A percentile compares a stretch with the other conserved stretches of the same genome.
Conservation (phyloP, 2,888 invertebrate genomes). For the Napeogenes inachia region DNA sequence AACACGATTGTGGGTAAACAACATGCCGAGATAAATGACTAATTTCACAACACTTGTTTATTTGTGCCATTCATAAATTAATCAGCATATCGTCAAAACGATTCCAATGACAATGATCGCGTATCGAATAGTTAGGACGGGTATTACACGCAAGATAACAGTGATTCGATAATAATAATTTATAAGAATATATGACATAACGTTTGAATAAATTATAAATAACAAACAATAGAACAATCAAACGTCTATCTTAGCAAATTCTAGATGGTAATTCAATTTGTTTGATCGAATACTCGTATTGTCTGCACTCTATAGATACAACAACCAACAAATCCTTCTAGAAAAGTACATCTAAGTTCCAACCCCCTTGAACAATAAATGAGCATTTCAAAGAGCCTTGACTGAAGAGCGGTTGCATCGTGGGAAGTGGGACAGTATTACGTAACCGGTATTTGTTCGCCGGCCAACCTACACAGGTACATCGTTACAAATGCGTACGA, state of each 20-base stretch:
- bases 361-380: constrained; percentile 35
- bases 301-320: no score
- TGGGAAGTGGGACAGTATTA: constrained; percentile 74
- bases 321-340: background rate
- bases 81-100: constrained; percentile 60
- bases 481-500: constrained; percentile 77
- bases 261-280: background rate
- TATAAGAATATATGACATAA: constrained; percentile 4
- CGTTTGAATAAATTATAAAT: background rate
- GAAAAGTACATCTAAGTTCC: constrained; percentile 11
- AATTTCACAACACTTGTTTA: constrained; percentile 70
- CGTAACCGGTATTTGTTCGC: constrained; percentile 74
- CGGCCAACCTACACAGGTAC: constrained; percentile 71
- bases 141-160: background rate
- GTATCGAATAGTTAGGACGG: constrained; percentile 7
- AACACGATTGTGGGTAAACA: constrained; percentile 77
- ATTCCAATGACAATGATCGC: constrained; percentile 43
- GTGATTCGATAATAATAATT: background rate
- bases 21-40: constrained; percentile 75
- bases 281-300: background rate
- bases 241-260: background rate
- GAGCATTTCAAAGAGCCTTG: constrained; percentile 53
- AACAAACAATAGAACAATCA: background rate
- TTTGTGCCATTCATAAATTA: constrained; percentile 70
- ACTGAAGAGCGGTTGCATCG: constrained; percentile 59